These are phyloP conservation scores for Melanotaenia nigrans DNA, from an alignment of 2,797 vertebrate genomes.

Conservation along the genomic window DNA sequence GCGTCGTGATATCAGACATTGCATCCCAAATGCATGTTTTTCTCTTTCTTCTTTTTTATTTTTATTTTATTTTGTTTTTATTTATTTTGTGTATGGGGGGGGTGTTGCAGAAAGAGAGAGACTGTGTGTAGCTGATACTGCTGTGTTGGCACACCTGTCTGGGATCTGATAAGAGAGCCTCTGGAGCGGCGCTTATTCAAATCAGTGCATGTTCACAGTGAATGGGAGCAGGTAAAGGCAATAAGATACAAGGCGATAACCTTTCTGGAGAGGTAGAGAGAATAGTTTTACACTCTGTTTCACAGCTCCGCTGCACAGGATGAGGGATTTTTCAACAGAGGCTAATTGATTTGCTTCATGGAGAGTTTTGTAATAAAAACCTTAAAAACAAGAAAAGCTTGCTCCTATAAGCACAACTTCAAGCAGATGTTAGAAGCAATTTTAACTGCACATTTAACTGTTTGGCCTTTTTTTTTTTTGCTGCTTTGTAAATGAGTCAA, in stretches of 20 bases:
- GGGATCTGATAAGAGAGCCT: constrained; percentile 82
- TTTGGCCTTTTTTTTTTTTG: constrained; percentile 36
- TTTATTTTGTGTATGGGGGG: constrained; percentile 5
- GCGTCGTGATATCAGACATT: constrained; percentile 67
- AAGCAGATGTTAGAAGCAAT: constrained; percentile 12
- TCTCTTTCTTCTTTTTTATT: constrained; percentile 26
- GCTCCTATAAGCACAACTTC: constrained; percentile 20
- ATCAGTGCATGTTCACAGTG: constrained; percentile 81
- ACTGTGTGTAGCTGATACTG: constrained; percentile 77
- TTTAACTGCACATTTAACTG: constrained; percentile 29
- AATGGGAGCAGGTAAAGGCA: constrained; percentile 82
- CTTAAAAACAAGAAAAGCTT: constrained; percentile 36
- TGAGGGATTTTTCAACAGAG: constrained; percentile 56
- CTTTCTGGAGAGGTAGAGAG: constrained; percentile 73
- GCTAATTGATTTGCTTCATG: constrained; percentile 71
- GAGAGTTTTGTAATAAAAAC: constrained; percentile 28
- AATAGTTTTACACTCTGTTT: constrained; percentile 73
- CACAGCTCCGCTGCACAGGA: constrained; percentile 58
- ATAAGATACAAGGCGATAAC: constrained; percentile 81
- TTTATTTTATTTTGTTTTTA: constrained; percentile 23
- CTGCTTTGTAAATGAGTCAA: constrained; percentile 57
- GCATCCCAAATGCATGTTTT: constrained; percentile 57
- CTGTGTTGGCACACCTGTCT: constrained; percentile 78
- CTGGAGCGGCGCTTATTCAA: constrained; percentile 83
- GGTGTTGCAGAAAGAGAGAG: constrained; percentile 43